A percentile compares a stretch with the other conserved stretches of the same genome.
phyloP scores from a whole-genome alignment of 2,113 vertebrate species.

The Phylloscopus trochiloides region DNA sequence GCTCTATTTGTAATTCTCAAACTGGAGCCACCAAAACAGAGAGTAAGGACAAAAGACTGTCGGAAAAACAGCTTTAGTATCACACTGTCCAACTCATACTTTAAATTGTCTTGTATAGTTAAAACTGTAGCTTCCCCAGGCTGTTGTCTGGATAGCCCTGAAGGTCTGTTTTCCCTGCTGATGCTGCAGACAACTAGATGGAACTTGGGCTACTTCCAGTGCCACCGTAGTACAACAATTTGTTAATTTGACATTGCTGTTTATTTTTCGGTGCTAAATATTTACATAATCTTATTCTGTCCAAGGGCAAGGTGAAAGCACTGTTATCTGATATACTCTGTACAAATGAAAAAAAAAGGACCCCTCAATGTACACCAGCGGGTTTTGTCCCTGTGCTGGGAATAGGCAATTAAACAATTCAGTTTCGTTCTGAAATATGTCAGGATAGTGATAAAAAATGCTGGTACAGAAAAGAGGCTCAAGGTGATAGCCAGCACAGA shows the following conservation, averaged over 20 bases:
- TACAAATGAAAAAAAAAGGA: background rate
- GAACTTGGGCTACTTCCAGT: conserved; percentile 61
- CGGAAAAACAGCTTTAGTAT: background rate
- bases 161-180: background rate
- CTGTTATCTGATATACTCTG: conserved; percentile 49
- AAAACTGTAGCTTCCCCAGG: background rate
- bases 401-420: background rate
- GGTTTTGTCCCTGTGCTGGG: background rate
- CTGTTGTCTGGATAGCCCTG: background rate
- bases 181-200: background rate
- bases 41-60: background rate
- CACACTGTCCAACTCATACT: background rate
- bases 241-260: conserved; percentile 54
- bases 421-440: background rate
- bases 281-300: conserved; percentile 57
- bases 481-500: background rate
- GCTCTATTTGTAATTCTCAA: conserved; percentile 1
- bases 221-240: conserved; percentile 33
- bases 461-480: background rate
- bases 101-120: background rate
- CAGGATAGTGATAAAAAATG: background rate
- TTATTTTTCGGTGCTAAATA: conserved; percentile 63
- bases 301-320: conserved; percentile 56
- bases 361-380: background rate
- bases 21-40: background rate